phyloP scores from a whole-genome alignment of 2,888 invertebrate species.

The Coronaproctus castanopsis region DNA sequence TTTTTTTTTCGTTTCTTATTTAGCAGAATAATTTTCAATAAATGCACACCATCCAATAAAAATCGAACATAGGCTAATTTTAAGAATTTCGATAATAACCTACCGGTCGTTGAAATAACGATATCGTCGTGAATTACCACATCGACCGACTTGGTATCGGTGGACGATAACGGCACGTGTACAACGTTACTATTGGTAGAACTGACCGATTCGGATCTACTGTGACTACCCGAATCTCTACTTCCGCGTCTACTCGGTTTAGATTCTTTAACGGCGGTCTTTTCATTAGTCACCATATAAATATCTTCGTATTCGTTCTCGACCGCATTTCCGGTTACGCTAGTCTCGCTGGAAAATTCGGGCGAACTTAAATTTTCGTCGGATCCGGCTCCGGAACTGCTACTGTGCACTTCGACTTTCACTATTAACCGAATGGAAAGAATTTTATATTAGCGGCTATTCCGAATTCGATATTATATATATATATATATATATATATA shows the following conservation, averaged over 20 bases:
- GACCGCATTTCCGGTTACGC: slow-evolving; percentile 29
- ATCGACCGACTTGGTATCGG: too few relatives aligned
- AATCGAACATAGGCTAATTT: too few relatives aligned
- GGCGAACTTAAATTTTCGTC: slow-evolving; percentile 41
- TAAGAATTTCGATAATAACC: too few relatives aligned
- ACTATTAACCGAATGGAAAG: slow-evolving; percentile 32
- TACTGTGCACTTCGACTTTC: slow-evolving; percentile 60
- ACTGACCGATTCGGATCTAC: slow-evolving; percentile 39
- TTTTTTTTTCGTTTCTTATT: too few relatives aligned
- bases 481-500: too few relatives aligned
- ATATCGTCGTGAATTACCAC: slow-evolving; percentile 12
- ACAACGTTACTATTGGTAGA: slow-evolving; percentile 29
- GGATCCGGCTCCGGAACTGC: slow-evolving; percentile 39
- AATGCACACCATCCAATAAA: too few relatives aligned
- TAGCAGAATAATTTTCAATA: too few relatives aligned
- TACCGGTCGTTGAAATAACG: too few relatives aligned
- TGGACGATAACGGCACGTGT: neutral
- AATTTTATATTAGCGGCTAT: neutral
- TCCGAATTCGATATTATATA: too few relatives aligned
- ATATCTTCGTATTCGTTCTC: slow-evolving; percentile 67
- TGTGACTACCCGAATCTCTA: slow-evolving; percentile 49
- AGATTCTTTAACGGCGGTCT: slow-evolving; percentile 11
- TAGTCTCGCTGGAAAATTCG: slow-evolving; percentile 24
- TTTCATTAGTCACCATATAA: slow-evolving; percentile 38
- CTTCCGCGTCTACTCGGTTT: slow-evolving; percentile 16